Percentiles rank a stretch among this genome's conserved stretches.
Evolutionary conservation across 2,797 vertebrate species (phyloP).

Genomic region (Ptychadena robeensis): DNA sequence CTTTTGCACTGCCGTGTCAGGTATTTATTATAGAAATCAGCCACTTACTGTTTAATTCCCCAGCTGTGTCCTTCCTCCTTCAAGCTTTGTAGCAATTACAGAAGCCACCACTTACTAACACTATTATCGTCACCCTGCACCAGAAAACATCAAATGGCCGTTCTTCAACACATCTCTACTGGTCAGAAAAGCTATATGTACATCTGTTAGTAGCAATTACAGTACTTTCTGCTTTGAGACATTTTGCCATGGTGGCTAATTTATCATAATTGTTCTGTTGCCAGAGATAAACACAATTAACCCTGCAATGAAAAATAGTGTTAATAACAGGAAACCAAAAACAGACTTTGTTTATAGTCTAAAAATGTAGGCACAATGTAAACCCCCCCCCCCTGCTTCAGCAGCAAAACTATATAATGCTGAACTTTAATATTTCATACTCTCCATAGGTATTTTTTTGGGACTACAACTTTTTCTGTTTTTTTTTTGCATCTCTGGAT

Average conservation of each 20-base stretch:
- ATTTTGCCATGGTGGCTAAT: not conserved
- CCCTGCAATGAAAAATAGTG: not conserved
- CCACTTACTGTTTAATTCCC: constrained; percentile 34
- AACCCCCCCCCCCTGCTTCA: no score
- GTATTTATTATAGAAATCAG: constrained; percentile 32
- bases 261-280: not conserved
- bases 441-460: no score
- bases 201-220: constrained; percentile 1
- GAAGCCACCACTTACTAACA: constrained; percentile 9
- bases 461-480: no score
- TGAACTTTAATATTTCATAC: no score
- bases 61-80: constrained; percentile 32
- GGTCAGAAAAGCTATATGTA: not conserved
- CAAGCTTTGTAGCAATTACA: constrained; percentile 38
- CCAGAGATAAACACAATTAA: not conserved
- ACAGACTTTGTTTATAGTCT: no score
- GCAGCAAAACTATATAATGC: no score
- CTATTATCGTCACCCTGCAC: not conserved
- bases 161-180: not conserved
- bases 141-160: not conserved
- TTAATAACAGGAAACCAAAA: no score
- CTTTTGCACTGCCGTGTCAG: not conserved
- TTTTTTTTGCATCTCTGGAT: no score
- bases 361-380: no score
- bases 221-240: not conserved